Evolutionary conservation across 2,113 vertebrate species (phyloP).

Genomic region (Mesocricetus auratus): DNA sequence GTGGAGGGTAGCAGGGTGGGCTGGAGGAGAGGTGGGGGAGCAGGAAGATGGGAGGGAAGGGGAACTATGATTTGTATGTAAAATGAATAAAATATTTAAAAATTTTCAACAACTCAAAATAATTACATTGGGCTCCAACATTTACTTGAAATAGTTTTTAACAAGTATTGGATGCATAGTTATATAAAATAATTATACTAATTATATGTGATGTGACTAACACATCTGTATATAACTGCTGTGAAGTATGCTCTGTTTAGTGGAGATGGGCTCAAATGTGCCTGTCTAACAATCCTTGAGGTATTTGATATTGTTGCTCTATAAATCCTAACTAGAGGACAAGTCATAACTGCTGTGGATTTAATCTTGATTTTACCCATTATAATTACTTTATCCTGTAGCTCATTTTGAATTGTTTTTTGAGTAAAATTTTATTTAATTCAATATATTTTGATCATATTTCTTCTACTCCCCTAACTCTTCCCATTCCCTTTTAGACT

Average conservation of each 20-base stretch:
- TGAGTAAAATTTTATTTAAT: background rate
- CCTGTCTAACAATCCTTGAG: background rate
- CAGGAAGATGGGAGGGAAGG: no score
- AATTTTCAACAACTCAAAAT: background rate
- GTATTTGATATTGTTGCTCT: fast-evolving
- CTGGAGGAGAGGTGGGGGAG: no score
- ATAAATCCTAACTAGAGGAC: background rate
- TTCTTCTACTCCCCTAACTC: background rate
- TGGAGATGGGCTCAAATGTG: background rate
- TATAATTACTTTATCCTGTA: background rate
- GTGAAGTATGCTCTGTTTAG: fast-evolving
- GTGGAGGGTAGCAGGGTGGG: background rate
- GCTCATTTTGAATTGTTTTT: background rate
- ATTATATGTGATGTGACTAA: background rate
- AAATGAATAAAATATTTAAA: no score
- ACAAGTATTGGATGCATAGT: background rate
- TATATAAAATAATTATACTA: background rate
- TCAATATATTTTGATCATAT: background rate
- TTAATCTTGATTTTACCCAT: background rate
- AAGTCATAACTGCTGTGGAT: background rate
- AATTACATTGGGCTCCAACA: background rate
- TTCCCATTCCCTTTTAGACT: background rate
- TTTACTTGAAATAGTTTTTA: conserved; percentile 21
- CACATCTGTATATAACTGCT: fast-evolving
- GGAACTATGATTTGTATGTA: no score